Conservation (phyloP, 2,888 invertebrate species). For the Ophraella communa region DNA sequence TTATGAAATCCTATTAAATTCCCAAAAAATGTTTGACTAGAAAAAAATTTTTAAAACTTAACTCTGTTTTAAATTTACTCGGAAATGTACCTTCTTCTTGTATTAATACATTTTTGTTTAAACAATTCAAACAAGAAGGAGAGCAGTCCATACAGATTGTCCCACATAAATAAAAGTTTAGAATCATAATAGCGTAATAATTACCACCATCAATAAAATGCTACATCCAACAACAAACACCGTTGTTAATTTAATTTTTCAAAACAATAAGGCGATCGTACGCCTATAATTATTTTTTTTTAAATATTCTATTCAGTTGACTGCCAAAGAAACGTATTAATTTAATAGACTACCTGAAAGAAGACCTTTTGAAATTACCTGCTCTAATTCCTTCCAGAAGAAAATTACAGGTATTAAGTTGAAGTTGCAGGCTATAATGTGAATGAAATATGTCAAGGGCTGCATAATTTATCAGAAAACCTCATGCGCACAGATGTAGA, state of each 20-base stretch:
- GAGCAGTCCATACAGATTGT: neutral
- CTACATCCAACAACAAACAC: neutral
- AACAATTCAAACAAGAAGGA: too few species aligned
- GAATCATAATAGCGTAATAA: neutral
- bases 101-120: too few species aligned
- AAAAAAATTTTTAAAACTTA: too few species aligned
- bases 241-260: conserved; percentile 12
- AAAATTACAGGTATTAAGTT: conserved; percentile 31
- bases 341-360: conserved; percentile 25
- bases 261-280: conserved; percentile 15
- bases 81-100: too few species aligned
- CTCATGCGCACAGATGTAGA: conserved; percentile 14
- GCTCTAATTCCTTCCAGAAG: conserved; percentile 26
- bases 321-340: conserved; percentile 22
- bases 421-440: conserved; percentile 15
- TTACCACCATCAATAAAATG: neutral
- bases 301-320: conserved; percentile 22
- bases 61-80: too few species aligned
- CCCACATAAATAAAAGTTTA: neutral
- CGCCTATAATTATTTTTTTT: conserved; percentile 19
- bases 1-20: too few species aligned
- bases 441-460: conserved; percentile 24
- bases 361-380: conserved; percentile 23
- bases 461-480: conserved; percentile 21
- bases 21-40: too few species aligned